Evolutionary conservation across 2,113 vertebrate species (phyloP).

Genomic region (Ammodytes dubius): DNA sequence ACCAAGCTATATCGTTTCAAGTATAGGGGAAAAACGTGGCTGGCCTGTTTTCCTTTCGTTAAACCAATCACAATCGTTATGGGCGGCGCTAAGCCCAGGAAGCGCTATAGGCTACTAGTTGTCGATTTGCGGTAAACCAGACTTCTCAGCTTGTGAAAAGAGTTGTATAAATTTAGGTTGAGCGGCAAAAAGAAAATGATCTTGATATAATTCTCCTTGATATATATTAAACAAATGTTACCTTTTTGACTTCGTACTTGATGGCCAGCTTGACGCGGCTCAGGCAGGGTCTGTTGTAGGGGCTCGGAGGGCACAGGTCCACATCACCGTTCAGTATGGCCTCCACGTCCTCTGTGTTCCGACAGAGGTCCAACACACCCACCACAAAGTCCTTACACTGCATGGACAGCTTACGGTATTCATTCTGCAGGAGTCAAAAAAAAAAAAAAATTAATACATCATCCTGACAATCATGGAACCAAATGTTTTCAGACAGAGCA

Average conservation of each 20-base stretch:
- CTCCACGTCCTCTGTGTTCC: conserved; percentile 97
- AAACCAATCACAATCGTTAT: too few relatives aligned
- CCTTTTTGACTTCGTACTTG: conserved; percentile 99
- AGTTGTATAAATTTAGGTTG: neutral
- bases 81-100: too few relatives aligned
- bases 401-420: conserved; percentile 98
- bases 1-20: too few relatives aligned
- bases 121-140: too few relatives aligned
- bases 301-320: conserved; percentile 88
- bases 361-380: conserved; percentile 96
- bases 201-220: too few relatives aligned
- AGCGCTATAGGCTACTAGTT: too few relatives aligned
- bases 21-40: too few relatives aligned
- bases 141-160: neutral
- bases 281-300: conserved; percentile 93
- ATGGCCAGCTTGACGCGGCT: conserved; percentile 96
- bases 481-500: neutral
- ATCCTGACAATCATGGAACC: neutral
- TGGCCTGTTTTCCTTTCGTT: too few relatives aligned
- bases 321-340: conserved; percentile 97
- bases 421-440: conserved; percentile 85
- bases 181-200: too few relatives aligned
- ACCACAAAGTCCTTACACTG: conserved; percentile 99
- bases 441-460: neutral
- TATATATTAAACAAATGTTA: conserved; percentile 68